Conservation (phyloP, 2,113 vertebrate species). For the Hiodon tergisus region DNA sequence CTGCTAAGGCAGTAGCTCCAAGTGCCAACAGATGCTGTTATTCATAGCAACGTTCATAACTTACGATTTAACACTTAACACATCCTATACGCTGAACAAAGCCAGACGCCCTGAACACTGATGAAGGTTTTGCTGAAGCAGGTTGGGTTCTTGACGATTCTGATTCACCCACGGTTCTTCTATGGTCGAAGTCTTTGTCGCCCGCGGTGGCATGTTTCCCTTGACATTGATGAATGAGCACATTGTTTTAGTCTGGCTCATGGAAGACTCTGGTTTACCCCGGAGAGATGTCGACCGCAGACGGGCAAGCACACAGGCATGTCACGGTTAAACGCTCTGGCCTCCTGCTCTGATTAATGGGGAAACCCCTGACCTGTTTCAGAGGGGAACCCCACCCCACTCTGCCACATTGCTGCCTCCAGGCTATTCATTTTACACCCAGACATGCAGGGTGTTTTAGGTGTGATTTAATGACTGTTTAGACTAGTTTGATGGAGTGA, state of each 20-base stretch:
- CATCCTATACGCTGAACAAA: too few relatives aligned
- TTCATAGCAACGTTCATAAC: too few relatives aligned
- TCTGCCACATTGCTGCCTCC: background rate
- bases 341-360: constrained; percentile 49
- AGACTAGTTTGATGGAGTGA: too few relatives aligned
- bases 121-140: background rate
- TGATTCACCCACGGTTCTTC: background rate
- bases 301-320: background rate
- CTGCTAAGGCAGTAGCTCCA: too few relatives aligned
- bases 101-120: too few relatives aligned
- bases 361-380: constrained; percentile 54
- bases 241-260: constrained; percentile 45
- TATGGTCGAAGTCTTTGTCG: background rate
- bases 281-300: constrained; percentile 29
- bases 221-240: constrained; percentile 65
- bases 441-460: background rate
- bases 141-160: background rate
- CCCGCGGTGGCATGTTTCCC: constrained; percentile 16
- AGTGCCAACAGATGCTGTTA: too few relatives aligned
- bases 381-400: constrained; percentile 26
- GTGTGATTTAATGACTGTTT: too few relatives aligned
- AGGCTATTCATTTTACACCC: constrained; percentile 24
- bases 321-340: constrained; percentile 59
- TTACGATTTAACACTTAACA: too few relatives aligned
- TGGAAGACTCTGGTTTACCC: constrained; percentile 47